Evolutionary conservation across 2,888 invertebrate species (phyloP), one percentile per base, ranked within the genome.

Genomic region (Dimorphilus gyrociliatus): DNA sequence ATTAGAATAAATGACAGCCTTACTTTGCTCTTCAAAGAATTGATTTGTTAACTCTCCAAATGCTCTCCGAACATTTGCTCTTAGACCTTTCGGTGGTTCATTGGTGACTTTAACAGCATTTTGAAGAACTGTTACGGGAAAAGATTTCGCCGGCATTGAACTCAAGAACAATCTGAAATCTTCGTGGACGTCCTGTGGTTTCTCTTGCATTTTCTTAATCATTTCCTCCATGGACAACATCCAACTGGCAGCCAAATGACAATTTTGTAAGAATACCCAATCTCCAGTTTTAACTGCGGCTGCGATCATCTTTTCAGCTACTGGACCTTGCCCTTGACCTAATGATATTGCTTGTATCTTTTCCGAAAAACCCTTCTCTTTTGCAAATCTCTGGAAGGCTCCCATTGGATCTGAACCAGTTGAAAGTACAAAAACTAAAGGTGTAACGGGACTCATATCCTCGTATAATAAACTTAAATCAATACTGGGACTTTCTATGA

Each of bases 381-480:
- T 47, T 30, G 62, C 60, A 42, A 64, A 63, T 29, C 57, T 44
- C 3, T 54, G 48, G 51, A 64, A 62, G 32, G 56, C 51, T 16
- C 55, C 55, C 63, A 64, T 64, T 12, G 63, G 63, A 36, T 64
- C 64, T 2, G 63, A 84, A 1, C 86, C 86, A 0, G 80, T 76
- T 42, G 81, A 82, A 33, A 86, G 64, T 1, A 86, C 76, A 55
- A 86, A 86, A 25, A 86, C 74, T 1, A 86, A 62, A 0, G 86
- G 85, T 1, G 75, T 81, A 1, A 51, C 41, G 32, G 56, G 57
- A 35, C 42, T 50, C 55, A 63, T 64, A 41, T 63, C 55, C 19
- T 51, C 47, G 36, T 56, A 64, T 72, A 64, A 39, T 2, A 55
- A 53, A 18, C 48, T 43, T 26, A 64, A 64, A 32, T 75, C 73